Evolutionary conservation across 2,888 invertebrate species (phyloP).

Genomic region (Sphaerophoria taeniata): DNA sequence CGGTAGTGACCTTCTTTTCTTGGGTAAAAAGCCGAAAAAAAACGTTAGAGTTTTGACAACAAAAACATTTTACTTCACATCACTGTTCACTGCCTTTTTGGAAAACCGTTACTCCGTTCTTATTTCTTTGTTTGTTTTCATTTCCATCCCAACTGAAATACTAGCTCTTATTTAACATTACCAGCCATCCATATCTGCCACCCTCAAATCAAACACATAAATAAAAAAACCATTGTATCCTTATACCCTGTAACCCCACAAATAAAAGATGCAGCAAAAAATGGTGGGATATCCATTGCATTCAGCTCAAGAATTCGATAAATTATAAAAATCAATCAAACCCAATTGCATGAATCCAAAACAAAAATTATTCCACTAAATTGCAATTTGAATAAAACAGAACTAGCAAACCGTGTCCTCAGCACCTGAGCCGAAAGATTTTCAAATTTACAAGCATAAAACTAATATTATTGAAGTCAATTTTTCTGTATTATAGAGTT

Average conservation of each 20-base stretch:
- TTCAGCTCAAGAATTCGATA: neutral
- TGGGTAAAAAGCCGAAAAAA: too few species aligned
- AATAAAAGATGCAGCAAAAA: slow-evolving; percentile 11
- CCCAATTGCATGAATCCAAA: slow-evolving; percentile 40
- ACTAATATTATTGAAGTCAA: slow-evolving; percentile 22
- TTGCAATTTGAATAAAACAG: slow-evolving; percentile 47
- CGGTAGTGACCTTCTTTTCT: too few species aligned
- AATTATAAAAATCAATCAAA: slow-evolving; percentile 40
- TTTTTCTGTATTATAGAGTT: slow-evolving; percentile 5
- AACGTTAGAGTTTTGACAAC: too few species aligned
- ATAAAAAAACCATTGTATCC: slow-evolving; percentile 27
- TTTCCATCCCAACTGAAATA: slow-evolving; percentile 23
- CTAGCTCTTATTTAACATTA: too few species aligned
- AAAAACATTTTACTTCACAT: neutral
- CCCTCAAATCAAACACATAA: slow-evolving; percentile 28
- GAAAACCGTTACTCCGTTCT: slow-evolving; percentile 52
- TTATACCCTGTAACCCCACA: neutral
- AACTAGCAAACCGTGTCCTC: too few species aligned
- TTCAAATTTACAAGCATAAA: too few species aligned
- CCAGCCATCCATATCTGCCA: slow-evolving; percentile 27
- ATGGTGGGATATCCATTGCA: too few species aligned
- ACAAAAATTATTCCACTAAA: slow-evolving; percentile 41
- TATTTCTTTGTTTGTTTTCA: too few species aligned
- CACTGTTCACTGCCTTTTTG: slow-evolving; percentile 23
- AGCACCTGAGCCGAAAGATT: slow-evolving; percentile 6